Base-by-base conservation (phyloP, 2,797 vertebrate genomes). In the Dipus sagitta region DNA sequence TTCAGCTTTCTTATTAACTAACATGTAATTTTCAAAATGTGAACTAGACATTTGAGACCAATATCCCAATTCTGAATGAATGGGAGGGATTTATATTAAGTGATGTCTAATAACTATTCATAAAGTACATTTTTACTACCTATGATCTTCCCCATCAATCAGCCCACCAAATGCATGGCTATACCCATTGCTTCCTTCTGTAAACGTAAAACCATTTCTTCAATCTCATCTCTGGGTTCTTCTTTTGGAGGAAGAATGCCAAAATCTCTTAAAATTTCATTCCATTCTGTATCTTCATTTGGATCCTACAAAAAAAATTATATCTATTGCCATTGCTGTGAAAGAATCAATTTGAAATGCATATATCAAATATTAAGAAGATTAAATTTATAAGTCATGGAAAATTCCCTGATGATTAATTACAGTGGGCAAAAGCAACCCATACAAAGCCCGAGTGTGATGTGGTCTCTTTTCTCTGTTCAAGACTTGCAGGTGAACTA, bases 201-300 rank as follows among this genome's bases (percentile, higher is more conserved):
- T 88, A 98, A 96, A 65, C 12, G 28, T 93, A 98, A 96, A 97
- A 97, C 97, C 92, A 97, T 97, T 96, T 98, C 97, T 97, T 98
- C 97, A 79, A 23, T 93, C 97, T 98, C 96, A 96, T 98, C 97
- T 95, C 98, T 96, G 1, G 70, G 58, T 76, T 97, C 95, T 97
- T 97, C 96, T 97, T 98, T 98, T 52, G 97, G 97, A 94, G 98
- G 97, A 95, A 98, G 96, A 96, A 98, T 97, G 91, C 97, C 97
- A 96, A 98, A 98, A 80, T 97, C 64, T 97, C 97, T 98, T 72
- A 97, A 91, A 86, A 97, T 95, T 13, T 98, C 98, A 94, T 98
- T 98, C 98, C 98, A 97, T 90, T 98, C 97, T 58, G 97, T 98
- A 85, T 98, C 98, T 98, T 98, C 98, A 88, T 98, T 98, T 94